Base-by-base conservation (phyloP, 2,113 vertebrate species). In the Eupsittula cactorum region DNA sequence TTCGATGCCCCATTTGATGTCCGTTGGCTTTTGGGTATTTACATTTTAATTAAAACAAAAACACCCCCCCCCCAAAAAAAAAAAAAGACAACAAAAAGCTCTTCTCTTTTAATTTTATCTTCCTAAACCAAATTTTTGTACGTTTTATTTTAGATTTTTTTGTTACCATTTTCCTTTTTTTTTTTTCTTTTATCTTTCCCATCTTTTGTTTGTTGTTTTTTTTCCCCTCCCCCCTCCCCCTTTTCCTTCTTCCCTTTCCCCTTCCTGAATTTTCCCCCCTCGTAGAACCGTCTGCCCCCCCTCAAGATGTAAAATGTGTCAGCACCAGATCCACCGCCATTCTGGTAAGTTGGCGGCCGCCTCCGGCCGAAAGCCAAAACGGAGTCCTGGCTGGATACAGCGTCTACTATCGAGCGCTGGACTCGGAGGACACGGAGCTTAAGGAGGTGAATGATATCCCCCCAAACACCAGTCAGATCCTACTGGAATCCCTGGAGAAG, bases 321-420 rank as follows among this genome's bases (percentile, higher is more conserved):
- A 99, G 98, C 98, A 98, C 98, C 97, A 99, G 98, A 98, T 99
- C 99, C 98, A 99, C 99, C 94, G 98, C 98, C 98, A 98, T 99
- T 98, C 98, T 99, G 99, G 99, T 99, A 99, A 99, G 99, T 99
- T 99, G 99, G 99, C 98, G 93, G 97, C 98, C 99, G 93, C 99
- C 99, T 49, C 98, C 99, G 79, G 97, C 98, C 89, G 98, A 98
- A 91, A 99, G 98, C 98, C 99, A 99, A 97, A 99, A 99, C 74
- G 99, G 99, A 88, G 97, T 96, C 98, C 98, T 99, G 98, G 98
- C 97, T 94, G 98, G 99, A 96, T 99, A 99, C 98, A 98, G 97
- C 97, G 98, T 99, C 98, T 98, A 94, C 98, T 99, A 99, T 98
- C 98, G 98, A 98, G 98, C 98, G 97, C 98, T 98, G 98, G 98